Conservation (phyloP, 2,113 vertebrate genomes). For the Takifugu bimaculatus region DNA sequence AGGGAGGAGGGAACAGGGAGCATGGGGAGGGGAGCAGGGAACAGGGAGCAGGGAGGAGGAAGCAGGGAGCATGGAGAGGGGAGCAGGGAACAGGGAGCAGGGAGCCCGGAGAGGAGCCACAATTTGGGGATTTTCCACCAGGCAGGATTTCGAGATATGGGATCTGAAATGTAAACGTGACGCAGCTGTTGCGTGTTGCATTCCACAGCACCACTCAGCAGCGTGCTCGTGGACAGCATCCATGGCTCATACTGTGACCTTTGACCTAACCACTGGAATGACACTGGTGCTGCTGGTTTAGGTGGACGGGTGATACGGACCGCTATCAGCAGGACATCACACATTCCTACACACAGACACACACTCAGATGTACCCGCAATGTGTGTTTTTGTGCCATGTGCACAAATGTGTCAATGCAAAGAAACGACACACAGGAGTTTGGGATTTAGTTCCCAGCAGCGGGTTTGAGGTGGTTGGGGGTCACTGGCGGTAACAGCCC, state of each 20-base stretch:
- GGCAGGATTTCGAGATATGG: constrained; percentile 18
- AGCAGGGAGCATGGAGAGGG: not conserved
- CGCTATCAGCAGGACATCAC: constrained; percentile 45
- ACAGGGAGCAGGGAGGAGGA: not conserved
- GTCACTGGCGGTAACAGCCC: constrained; percentile 1
- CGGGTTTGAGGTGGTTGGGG: not conserved
- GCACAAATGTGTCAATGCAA: not conserved
- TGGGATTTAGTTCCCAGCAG: not conserved
- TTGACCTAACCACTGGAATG: constrained; percentile 33
- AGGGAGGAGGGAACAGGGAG: not conserved
- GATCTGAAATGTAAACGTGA: constrained; percentile 23
- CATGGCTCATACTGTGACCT: constrained; percentile 16
- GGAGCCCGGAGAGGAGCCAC: constrained; percentile 4
- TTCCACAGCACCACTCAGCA: constrained; percentile 1
- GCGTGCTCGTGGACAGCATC: constrained; percentile 16
- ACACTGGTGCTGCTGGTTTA: constrained; percentile 7
- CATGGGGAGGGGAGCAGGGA: constrained; percentile 5
- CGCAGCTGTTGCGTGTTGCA: constrained; percentile 32
- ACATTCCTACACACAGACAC: constrained; percentile 37
- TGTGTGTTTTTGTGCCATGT: not conserved
- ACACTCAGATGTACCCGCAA: not conserved
- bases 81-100: not conserved
- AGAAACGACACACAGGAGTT: not conserved
- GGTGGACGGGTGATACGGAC: constrained; percentile 9
- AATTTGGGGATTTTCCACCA: constrained; percentile 3